Conservation (phyloP, 92 coral and sea anemone species). For the Epizoanthus scotinus region DNA sequence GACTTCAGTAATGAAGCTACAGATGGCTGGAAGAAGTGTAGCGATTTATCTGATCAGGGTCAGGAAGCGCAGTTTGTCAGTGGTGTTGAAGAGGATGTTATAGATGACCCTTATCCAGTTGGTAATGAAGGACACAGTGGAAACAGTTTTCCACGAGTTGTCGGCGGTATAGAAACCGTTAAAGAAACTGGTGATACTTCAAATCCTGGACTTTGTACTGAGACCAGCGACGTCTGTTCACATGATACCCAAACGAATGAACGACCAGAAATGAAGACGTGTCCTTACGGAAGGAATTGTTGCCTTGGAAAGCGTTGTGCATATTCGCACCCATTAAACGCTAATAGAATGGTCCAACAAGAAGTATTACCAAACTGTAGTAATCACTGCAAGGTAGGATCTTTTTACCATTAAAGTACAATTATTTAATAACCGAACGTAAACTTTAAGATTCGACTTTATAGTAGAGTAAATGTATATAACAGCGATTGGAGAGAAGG, state of each 20-base stretch:
- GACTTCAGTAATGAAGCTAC: not conserved
- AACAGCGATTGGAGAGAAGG: too few relatives aligned
- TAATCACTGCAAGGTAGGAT: slow-evolving; percentile 5
- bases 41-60: too few relatives aligned
- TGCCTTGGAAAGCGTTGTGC: slow-evolving; percentile 78
- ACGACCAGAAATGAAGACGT: not conserved
- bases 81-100: not conserved
- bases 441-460: too few relatives aligned
- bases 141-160: too few relatives aligned
- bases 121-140: not conserved
- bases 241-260: not conserved
- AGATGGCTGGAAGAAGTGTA: not conserved
- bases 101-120: not conserved
- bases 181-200: not conserved
- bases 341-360: not conserved
- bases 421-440: too few relatives aligned
- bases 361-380: not conserved
- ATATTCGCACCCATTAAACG: slow-evolving; percentile 55
- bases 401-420: not conserved
- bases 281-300: slow-evolving; percentile 80
- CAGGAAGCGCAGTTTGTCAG: not conserved
- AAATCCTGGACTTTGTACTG: not conserved
- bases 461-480: too few relatives aligned
- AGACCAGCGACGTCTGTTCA: not conserved
- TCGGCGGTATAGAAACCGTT: not conserved